Evolutionary conservation across 2,797 vertebrate genomes (phyloP).

Genomic region (Onychomys torridus): DNA sequence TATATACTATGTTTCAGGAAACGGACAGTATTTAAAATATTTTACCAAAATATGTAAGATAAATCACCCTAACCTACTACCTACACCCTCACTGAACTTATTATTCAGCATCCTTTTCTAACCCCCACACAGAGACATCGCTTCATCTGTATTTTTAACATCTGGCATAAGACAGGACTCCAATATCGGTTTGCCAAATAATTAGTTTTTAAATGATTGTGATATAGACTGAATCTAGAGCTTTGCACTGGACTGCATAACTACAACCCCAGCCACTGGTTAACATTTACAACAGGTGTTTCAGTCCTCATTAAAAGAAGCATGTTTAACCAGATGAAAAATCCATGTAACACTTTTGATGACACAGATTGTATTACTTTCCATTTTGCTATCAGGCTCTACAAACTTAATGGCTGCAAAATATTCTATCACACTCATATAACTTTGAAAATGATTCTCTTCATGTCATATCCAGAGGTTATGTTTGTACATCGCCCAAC

Average conservation of each 20-base stretch:
- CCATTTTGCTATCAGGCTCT: background rate
- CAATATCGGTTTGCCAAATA: constrained; percentile 28
- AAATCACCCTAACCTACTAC: background rate
- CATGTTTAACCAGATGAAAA: constrained; percentile 26
- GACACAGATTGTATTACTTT: constrained; percentile 18
- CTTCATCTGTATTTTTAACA: background rate
- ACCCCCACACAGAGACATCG: background rate
- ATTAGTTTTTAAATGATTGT: background rate
- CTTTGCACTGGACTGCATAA: background rate
- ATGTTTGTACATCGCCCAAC: background rate
- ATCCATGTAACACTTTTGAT: constrained; percentile 15
- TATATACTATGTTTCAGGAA: constrained; percentile 36
- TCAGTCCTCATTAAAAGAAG: constrained; percentile 44
- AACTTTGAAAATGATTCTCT: constrained; percentile 47
- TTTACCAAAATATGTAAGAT: constrained; percentile 47
- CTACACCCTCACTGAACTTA: background rate
- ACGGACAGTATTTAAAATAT: constrained; percentile 16
- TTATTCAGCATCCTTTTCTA: background rate
- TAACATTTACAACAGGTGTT: constrained; percentile 23
- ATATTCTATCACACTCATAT: background rate
- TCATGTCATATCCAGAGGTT: background rate
- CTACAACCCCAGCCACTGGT: background rate
- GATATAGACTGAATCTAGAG: background rate
- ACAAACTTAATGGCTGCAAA: constrained; percentile 12
- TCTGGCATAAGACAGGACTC: background rate